Base-by-base conservation (phyloP, 2,797 vertebrate genomes). In the Gouania willdenowi region DNA sequence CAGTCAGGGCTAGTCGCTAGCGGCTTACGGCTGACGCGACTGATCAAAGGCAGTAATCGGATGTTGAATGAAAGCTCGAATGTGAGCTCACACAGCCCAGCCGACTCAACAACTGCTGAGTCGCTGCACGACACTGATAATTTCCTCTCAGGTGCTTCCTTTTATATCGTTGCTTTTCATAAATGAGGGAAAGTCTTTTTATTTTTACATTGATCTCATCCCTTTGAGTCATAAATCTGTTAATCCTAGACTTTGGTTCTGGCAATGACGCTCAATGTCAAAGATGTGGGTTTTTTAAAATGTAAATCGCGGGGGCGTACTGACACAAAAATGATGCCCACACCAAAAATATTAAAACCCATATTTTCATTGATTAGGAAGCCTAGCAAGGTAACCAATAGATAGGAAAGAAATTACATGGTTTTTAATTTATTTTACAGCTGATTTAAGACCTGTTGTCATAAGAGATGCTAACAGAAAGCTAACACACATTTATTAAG, bases 41-140 rank as follows among this genome's bases (percentile, higher is more conserved):
- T 54, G 66, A 79, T 82, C 67, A 73, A 78, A 77, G 58, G 16
- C 45, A 34, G 29, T 6, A 37, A 46, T 21, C 23, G 66, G 34
- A 49, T 61, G 42, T 6, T 36, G 37, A 55, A 65, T 56, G 46
- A 59, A 44, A 12, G 33, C 34, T n/a, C 4, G 5, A 29, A 21
- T 41, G 40, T 37, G 33, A 6, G 44, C 56, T 35, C 38, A 25
- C 21, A 2, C 1, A 2, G 10, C 15, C 31, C 35, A 35, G 11
- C 21, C 9, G 13, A 60, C 31, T 26, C 5, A 12, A 26, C 2
- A 19, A 32, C 2, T 37, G 24, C 22, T n/a, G 12, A 8, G 36
- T 22, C 19, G 26, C 1, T 0, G 28, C 10, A 32, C 32, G 3
- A 0, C 8, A 32, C 15, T 30, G 27, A 20, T 37, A 32, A 56